Conservation (phyloP, 2,113 vertebrate species). For the Seriola aureovittata region DNA sequence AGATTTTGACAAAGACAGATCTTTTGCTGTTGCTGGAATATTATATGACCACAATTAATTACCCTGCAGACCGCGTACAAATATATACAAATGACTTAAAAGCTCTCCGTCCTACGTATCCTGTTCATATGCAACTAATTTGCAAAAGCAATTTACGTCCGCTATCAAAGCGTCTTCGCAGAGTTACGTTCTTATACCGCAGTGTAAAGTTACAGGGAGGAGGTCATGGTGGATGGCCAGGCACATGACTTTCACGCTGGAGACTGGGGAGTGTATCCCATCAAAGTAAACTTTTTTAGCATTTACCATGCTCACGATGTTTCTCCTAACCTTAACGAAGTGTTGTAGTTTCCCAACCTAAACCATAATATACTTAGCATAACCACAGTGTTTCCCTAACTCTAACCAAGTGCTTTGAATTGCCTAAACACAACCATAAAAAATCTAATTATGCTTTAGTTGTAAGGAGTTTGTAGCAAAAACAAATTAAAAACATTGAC, state of each 20-base stretch:
- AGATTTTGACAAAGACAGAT: constrained; percentile 23
- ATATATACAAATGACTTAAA: constrained; percentile 40
- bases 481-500: background rate
- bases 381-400: constrained; percentile 54
- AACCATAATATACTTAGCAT: constrained; percentile 50
- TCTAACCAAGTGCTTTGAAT: constrained; percentile 30
- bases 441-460: constrained; percentile 39
- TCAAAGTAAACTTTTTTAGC: constrained; percentile 30
- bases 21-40: constrained; percentile 11
- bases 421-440: constrained; percentile 35
- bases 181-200: background rate
- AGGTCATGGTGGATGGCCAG: constrained; percentile 14
- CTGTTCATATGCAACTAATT: constrained; percentile 47
- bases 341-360: constrained; percentile 46
- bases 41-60: constrained; percentile 27
- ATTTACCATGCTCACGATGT: constrained; percentile 33
- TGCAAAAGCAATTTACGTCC: constrained; percentile 32
- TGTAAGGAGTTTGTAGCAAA: background rate
- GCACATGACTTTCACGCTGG: constrained; percentile 17
- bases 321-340: constrained; percentile 45
- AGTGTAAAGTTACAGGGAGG: constrained; percentile 30
- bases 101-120: constrained; percentile 2
- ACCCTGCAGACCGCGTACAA: constrained; percentile 15
- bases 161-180: constrained; percentile 45
- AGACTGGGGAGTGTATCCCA: constrained; percentile 22